Evolutionary conservation across 2,888 invertebrate genomes (phyloP), one percentile per base, ranked within the genome.

Genomic region (Brachyptera putata): DNA sequence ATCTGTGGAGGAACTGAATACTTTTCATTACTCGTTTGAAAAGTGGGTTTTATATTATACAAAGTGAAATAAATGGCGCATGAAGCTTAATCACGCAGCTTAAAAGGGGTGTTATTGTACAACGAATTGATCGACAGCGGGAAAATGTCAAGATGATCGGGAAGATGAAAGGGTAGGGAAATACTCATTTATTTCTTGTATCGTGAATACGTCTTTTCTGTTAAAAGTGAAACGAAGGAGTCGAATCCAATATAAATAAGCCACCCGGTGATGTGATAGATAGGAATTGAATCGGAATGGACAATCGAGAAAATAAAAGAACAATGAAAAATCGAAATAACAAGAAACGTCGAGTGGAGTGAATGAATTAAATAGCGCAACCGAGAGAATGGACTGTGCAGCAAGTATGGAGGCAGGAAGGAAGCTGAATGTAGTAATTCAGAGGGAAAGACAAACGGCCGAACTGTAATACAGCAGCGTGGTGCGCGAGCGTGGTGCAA

Each of bases 401-500:
- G 53, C 36, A 36, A 53, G 36, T 30, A 18, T 11, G 36, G 53
- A 16, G 2, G 22, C 22, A 30, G 53, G 53, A 53, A 53, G 53
- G 53, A 53, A 53, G 13, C 53, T 18, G 36, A 16, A 11, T 21
- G 34, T 22, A 36, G 34, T 53, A 18, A 53, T 18, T 53, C 53
- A 53, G 11, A 18, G 18, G 34, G 21, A 36, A 34, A 53, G 53
- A 53, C 53, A 53, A 34, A 53, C 53, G 53, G 34, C 26, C 30
- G n/a, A 30, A 50, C 50, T 30, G 50, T 34, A 34, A 50, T 34
- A 21, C 36, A 21, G 34, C n/a, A n/a, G n/a, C n/a, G n/a, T n/a
- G n/a, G n/a, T n/a, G n/a, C n/a, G n/a, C n/a, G n/a, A 53, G 34
- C 22, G 36, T 18, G 21, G 36, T 53, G 53, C 53, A 53, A 53